A percentile compares a stretch with the other conserved stretches of the same genome.
Conservation (phyloP, 2,797 vertebrate species). For the Podarcis siculus region DNA sequence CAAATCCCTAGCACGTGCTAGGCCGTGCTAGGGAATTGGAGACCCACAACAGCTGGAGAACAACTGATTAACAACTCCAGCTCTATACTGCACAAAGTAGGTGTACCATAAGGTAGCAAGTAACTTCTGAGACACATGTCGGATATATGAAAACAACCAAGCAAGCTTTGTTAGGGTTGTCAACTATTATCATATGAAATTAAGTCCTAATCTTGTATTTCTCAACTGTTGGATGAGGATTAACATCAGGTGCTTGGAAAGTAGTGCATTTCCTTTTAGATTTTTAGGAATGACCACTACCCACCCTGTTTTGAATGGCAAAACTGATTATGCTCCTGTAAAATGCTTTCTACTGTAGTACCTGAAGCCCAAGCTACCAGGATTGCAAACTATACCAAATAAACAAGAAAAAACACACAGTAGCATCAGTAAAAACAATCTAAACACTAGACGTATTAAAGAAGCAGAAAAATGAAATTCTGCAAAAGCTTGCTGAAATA, state of each 20-base stretch:
- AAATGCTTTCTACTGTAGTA: not conserved
- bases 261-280: not conserved
- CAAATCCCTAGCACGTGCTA: too few relatives aligned
- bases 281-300: not conserved
- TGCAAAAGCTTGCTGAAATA: not conserved
- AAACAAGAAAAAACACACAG: not conserved
- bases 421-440: not conserved
- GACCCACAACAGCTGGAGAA: too few relatives aligned
- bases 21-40: too few relatives aligned
- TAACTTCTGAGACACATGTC: not conserved
- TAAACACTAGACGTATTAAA: not conserved
- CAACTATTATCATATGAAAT: not conserved
- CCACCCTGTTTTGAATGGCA: not conserved
- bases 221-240: not conserved
- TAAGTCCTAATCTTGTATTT: not conserved
- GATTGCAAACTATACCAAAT: not conserved
- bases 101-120: not conserved
- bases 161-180: not conserved
- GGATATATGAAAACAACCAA: not conserved
- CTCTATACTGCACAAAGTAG: not conserved
- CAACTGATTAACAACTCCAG: too few relatives aligned
- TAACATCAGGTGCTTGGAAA: not conserved
- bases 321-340: not conserved
- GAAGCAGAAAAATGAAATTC: not conserved
- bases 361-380: not conserved